A percentile compares a stretch with the other conserved stretches of the same genome.
Conservation (phyloP, 2,888 invertebrate genomes). For the Perizoma affinitatum region DNA sequence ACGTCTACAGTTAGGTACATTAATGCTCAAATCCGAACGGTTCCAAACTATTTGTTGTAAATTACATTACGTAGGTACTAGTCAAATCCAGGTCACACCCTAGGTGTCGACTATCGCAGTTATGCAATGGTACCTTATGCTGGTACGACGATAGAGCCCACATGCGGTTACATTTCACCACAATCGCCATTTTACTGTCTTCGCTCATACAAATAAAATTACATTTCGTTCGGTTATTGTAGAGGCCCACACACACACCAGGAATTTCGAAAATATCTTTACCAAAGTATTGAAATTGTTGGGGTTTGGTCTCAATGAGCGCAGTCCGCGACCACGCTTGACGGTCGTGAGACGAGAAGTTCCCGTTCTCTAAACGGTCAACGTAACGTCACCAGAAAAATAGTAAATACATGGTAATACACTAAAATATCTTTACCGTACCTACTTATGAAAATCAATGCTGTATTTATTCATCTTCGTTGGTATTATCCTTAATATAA, state of each 20-base stretch:
- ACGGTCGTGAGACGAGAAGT: too few species aligned
- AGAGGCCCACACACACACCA: constrained; percentile 22
- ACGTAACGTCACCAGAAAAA: too few species aligned
- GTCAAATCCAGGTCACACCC: constrained; percentile 46
- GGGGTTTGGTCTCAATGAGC: too few species aligned
- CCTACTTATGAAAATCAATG: too few species aligned
- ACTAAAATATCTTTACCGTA: too few species aligned
- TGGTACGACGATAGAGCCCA: constrained; percentile 66
- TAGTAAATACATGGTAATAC: too few species aligned
- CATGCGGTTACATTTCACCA: constrained; percentile 57
- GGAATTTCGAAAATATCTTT: not conserved
- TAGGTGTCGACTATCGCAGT: constrained; percentile 44
- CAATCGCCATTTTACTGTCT: constrained; percentile 49
- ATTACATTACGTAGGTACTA: constrained; percentile 13
- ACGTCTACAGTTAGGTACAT: too few species aligned
- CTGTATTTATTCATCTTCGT: too few species aligned
- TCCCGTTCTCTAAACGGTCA: too few species aligned
- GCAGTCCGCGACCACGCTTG: too few species aligned
- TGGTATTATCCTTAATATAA: too few species aligned
- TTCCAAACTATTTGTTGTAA: constrained; percentile 3
- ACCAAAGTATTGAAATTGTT: too few species aligned
- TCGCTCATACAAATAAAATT: constrained; percentile 48
- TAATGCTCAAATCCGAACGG: not conserved
- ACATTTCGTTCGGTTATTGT: constrained; percentile 37
- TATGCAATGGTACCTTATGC: constrained; percentile 43